Percentiles rank a stretch among this genome's conserved stretches.
These are phyloP conservation scores for Pogonocichla stellata DNA, from an alignment of 2,113 vertebrate species.

Conservation along the genomic window DNA sequence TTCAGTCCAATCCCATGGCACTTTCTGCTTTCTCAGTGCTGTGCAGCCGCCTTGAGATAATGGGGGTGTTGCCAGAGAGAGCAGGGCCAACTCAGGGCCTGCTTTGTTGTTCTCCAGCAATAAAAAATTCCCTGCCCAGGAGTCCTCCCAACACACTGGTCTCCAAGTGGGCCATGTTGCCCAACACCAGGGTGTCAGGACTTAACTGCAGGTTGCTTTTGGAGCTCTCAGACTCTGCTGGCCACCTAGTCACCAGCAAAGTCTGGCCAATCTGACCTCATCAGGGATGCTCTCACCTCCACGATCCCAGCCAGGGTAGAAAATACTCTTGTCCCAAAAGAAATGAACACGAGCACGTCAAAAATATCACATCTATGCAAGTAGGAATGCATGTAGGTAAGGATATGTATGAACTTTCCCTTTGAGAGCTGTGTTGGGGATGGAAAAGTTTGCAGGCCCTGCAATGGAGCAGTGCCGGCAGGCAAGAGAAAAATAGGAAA, in stretches of 20 bases:
- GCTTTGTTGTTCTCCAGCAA: accelerated
- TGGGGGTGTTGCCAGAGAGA: neutral
- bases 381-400: neutral
- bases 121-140: neutral
- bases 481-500: slow-evolving; percentile 31
- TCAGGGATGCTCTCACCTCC: neutral
- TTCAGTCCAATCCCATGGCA: neutral
- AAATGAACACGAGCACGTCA: accelerated
- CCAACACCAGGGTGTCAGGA: neutral
- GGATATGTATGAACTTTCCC: neutral
- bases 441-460: neutral
- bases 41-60: neutral
- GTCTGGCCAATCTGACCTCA: accelerated
- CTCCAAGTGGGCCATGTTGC: too few relatives aligned
- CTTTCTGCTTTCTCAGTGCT: neutral
- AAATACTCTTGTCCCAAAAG: neutral
- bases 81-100: accelerated
- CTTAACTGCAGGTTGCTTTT: neutral
- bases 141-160: accelerated
- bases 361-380: neutral
- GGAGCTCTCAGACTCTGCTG: neutral
- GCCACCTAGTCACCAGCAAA: neutral
- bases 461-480: neutral
- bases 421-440: neutral
- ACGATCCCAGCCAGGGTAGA: neutral